Base-by-base conservation (phyloP, 2,888 invertebrate species). In the Eupithecia dodoneata region DNA sequence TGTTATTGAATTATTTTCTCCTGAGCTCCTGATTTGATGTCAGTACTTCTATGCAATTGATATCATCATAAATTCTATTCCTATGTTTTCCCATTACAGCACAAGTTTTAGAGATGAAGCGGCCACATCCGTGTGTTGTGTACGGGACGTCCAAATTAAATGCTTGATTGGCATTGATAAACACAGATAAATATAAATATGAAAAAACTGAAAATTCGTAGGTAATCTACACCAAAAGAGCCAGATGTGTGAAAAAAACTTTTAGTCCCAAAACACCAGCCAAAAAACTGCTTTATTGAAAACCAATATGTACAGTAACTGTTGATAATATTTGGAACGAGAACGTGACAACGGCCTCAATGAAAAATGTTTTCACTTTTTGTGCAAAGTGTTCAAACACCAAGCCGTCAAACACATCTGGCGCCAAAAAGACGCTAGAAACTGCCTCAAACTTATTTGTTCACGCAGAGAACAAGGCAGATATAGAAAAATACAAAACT, bases 301-400 rank as follows among this genome's bases (percentile, higher is more conserved):
- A 70, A 75, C 79, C 78, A 78, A 83, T 81, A 83, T 81, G 82
- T 84, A 70, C 66, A 70, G 42, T 79, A 81, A 77, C 80, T 82
- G 82, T 79, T 81, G 81, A 82, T 85, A 86, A 88, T 86, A 87
- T 86, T 82, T 82, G 81, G 75, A 71, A 76, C 77, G 76, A 73
- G 67, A 74, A 86, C 88, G 88, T 88, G 87, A 87, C 86, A 85
- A 83, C 83, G 79, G 81, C 82, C 80, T 82, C 79, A 81, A 81
- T 83, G 85, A 87, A 87, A 88, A 87, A 87, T 85, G 82, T 84
- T 85, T 85, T 83, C 82, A 81, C 80, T 86, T 88, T 88, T 88
- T 87, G 59, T 83, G 79, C 77, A 72, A 77, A 80, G 72, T 79
- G 73, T 79, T 75, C 77, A 71, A 75, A 69, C 71, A 74, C 65